A percentile compares a stretch with the other conserved stretches of the same genome.
Evolutionary conservation across 2,113 vertebrate species (phyloP).

Genomic region (Engystomops pustulosus): DNA sequence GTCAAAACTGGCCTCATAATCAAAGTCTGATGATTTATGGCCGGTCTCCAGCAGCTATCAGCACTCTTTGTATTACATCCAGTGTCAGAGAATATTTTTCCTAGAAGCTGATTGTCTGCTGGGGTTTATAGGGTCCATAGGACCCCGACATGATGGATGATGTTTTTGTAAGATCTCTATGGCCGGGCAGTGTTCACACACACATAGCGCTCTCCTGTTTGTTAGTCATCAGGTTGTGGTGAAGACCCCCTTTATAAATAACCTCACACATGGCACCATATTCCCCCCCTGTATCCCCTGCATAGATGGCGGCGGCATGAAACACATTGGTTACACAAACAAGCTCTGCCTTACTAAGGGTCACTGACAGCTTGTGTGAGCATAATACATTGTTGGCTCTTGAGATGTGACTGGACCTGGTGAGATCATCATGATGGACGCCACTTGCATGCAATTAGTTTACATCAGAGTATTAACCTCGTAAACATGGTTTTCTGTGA

Average conservation of each 20-base stretch:
- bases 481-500: constrained; percentile 18
- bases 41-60: background rate
- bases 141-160: background rate
- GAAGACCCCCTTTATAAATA: background rate
- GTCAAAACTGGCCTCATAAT: background rate
- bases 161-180: background rate
- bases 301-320: too few species aligned
- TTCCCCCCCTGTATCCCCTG: background rate
- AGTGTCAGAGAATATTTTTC: background rate
- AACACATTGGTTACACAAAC: background rate
- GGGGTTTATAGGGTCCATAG: background rate
- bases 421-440: constrained; percentile 20
- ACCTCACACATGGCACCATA: background rate
- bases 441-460: background rate
- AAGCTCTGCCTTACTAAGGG: too few species aligned
- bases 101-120: background rate
- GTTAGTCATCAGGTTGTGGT: background rate
- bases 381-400: background rate
- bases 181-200: background rate
- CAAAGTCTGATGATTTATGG: background rate
- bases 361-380: too few species aligned
- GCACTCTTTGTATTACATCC: background rate
- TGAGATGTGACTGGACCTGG: background rate
- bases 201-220: background rate
- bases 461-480: background rate